Evolutionary conservation across 2,888 invertebrate genomes (phyloP).

Genomic region (Acrobasis consociella): DNA sequence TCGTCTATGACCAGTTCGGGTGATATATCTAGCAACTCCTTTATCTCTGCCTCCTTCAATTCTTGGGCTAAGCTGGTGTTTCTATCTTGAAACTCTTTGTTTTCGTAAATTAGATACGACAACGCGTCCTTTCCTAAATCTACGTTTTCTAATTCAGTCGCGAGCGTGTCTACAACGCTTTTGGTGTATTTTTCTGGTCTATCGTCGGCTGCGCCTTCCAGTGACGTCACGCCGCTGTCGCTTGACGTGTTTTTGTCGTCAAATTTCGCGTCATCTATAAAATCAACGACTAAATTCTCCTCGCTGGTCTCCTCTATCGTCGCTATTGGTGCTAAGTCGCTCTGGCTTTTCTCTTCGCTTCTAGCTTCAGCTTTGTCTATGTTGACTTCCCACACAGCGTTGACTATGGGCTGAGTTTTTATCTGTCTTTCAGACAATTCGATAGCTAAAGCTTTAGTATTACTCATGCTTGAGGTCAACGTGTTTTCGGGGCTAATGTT

Average conservation of each 20-base stretch:
- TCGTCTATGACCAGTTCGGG: slow-evolving; percentile 72
- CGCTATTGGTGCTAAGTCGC: slow-evolving; percentile 69
- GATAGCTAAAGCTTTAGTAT: slow-evolving; percentile 62
- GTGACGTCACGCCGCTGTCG: slow-evolving; percentile 39
- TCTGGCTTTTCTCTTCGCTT: slow-evolving; percentile 48
- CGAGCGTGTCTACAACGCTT: slow-evolving; percentile 29
- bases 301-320: slow-evolving; percentile 71
- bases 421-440: slow-evolving; percentile 61
- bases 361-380: slow-evolving; percentile 46
- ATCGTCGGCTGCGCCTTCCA: slow-evolving; percentile 33
- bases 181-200: slow-evolving; percentile 28
- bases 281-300: slow-evolving; percentile 56
- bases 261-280: slow-evolving; percentile 59
- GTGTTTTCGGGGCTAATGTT: slow-evolving; percentile 85
- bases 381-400: slow-evolving; percentile 50
- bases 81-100: slow-evolving; percentile 51
- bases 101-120: slow-evolving; percentile 66
- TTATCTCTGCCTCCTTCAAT: slow-evolving; percentile 65
- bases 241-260: slow-evolving; percentile 43
- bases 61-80: slow-evolving; percentile 62
- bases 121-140: slow-evolving; percentile 74
- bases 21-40: slow-evolving; percentile 67
- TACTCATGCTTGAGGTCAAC: slow-evolving; percentile 68
- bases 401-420: slow-evolving; percentile 50
- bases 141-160: slow-evolving; percentile 48